Conservation (phyloP, 1,140 invertebrate genomes). For the Stratiolaelaps scimitus region DNA sequence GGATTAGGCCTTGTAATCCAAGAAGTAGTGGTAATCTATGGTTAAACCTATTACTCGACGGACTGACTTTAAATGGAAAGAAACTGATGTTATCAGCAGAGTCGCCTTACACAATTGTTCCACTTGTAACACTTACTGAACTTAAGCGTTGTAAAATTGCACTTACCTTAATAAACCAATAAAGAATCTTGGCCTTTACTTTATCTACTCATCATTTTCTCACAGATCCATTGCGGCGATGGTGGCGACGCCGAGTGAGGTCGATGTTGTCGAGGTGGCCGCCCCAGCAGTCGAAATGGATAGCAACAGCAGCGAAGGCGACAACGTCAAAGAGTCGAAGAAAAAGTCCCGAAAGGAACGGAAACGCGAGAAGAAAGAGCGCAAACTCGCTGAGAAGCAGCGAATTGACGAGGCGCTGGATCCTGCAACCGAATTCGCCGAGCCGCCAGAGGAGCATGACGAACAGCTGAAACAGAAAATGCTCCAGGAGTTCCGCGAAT, state of each 20-base stretch:
- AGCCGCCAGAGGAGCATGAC: neutral
- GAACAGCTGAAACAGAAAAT: slow-evolving; percentile 6
- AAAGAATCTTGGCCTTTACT: no score
- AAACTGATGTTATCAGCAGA: no score
- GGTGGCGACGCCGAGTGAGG: slow-evolving; percentile 19
- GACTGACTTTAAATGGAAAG: no score
- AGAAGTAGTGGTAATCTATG: no score
- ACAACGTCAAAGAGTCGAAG: neutral
- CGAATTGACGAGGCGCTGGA: slow-evolving; percentile 25
- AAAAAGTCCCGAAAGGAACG: slow-evolving; percentile 20
- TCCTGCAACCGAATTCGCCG: slow-evolving; percentile 18
- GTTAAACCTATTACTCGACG: no score
- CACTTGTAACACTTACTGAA: no score
- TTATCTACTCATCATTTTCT: no score
- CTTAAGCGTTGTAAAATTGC: no score
- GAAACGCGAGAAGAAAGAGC: slow-evolving; percentile 21
- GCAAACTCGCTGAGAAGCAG: slow-evolving; percentile 14
- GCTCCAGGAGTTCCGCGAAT: slow-evolving; percentile 30
- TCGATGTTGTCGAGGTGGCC: slow-evolving; percentile 12
- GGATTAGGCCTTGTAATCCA: no score
- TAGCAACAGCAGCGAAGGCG: neutral
- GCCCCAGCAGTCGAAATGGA: neutral
- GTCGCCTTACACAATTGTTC: no score
- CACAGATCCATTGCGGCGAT: neutral
- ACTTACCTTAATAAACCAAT: no score